Evolutionary conservation across 2,797 vertebrate genomes (phyloP).

Genomic region (Glossophaga mutica): DNA sequence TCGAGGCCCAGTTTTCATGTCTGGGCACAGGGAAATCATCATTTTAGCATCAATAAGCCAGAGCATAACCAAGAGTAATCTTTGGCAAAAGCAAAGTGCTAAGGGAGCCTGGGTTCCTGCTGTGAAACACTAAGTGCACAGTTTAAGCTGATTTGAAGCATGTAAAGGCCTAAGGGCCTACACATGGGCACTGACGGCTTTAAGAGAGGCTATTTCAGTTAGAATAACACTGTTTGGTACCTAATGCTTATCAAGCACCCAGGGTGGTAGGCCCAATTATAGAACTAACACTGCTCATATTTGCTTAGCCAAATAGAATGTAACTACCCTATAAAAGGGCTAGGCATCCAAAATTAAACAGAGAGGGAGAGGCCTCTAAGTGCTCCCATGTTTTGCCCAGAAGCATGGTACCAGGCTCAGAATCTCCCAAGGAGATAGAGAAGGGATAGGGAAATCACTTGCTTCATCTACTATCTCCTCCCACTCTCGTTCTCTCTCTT

Average conservation of each 20-base stretch:
- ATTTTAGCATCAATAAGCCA: constrained; percentile 51
- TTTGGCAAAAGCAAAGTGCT: constrained; percentile 12
- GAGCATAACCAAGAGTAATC: constrained; percentile 35
- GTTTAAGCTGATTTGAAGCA: constrained; percentile 48
- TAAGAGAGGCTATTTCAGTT: constrained; percentile 17
- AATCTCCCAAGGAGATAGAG: constrained; percentile 55
- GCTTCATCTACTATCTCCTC: background rate
- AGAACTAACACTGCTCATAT: constrained; percentile 60
- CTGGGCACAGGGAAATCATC: background rate
- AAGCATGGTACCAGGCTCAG: constrained; percentile 43
- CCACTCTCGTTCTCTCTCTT: background rate
- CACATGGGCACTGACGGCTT: background rate
- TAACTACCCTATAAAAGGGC: background rate
- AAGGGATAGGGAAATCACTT: background rate
- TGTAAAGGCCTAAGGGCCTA: constrained; percentile 38
- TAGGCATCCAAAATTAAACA: constrained; percentile 44
- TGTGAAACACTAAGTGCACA: background rate
- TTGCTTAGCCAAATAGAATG: constrained; percentile 50
- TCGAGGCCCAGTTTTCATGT: background rate
- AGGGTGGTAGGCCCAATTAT: constrained; percentile 55
- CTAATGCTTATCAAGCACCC: constrained; percentile 31
- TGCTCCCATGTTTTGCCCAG: constrained; percentile 49
- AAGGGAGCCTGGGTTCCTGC: background rate
- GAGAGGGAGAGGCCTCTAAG: constrained; percentile 11
- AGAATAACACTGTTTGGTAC: constrained; percentile 23